Conservation (phyloP, 53 echinoderm and acorn worm genomes). For the Echinarachnius parma region DNA sequence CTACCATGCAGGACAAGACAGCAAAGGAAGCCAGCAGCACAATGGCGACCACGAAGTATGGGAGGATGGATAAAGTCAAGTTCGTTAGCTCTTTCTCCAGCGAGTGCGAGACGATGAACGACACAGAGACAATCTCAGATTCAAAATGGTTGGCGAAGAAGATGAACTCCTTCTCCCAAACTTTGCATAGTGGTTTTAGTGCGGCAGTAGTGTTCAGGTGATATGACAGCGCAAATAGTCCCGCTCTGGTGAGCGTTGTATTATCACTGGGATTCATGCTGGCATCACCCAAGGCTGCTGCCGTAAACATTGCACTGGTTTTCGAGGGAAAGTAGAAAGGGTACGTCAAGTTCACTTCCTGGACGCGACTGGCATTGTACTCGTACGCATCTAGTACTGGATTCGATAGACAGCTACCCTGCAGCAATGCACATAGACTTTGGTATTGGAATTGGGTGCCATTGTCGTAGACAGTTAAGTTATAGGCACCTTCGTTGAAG, state of each 20-base stretch:
- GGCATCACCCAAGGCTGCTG: constrained; percentile 61
- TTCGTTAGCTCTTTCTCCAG: constrained; percentile 69
- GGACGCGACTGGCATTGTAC: constrained; percentile 43
- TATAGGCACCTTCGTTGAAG: constrained; percentile 34
- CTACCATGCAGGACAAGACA: constrained; percentile 76
- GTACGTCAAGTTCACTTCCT: constrained; percentile 38
- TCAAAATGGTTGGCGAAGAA: constrained; percentile 15
- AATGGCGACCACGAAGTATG: constrained; percentile 63
- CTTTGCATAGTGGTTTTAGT: constrained; percentile 25
- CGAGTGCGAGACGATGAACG: constrained; percentile 69
- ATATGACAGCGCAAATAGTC: constrained; percentile 41
- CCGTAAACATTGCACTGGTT: constrained; percentile 57
- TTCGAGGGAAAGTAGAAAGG: constrained; percentile 41
- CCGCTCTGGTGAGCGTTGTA: constrained; percentile 2
- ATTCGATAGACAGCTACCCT: constrained; percentile 54
- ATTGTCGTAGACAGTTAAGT: constrained; percentile 27
- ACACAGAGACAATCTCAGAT: constrained; percentile 39
- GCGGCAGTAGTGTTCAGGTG: constrained; percentile 45
- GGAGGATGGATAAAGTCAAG: constrained; percentile 67
- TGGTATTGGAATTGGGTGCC: constrained; percentile 15
- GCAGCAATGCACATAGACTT: constrained; percentile 53
- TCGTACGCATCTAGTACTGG: constrained; percentile 55
- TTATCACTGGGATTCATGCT: not conserved
- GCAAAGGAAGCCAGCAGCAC: constrained; percentile 67
- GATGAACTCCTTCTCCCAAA: constrained; percentile 67